Evolutionary conservation across 1,140 invertebrate genomes (phyloP).

Genomic region (Caenorhabditis elegans): DNA sequence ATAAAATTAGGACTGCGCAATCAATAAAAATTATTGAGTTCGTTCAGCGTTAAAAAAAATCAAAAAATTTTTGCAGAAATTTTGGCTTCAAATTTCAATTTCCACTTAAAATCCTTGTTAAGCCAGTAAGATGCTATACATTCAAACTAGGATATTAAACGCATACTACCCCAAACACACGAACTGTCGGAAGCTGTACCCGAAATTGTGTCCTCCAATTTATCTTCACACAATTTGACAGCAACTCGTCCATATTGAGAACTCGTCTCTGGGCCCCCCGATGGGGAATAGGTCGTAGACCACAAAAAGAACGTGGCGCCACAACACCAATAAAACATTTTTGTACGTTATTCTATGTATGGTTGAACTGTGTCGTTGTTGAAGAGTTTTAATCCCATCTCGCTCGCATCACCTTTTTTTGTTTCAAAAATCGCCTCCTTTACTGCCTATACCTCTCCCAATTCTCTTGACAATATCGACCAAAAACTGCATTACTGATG

Average conservation of each 20-base stretch:
- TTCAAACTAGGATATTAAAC: no score
- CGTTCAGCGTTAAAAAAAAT: no score
- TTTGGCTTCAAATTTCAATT: no score
- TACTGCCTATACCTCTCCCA: background rate
- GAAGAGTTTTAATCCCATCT: background rate
- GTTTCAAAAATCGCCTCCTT: background rate
- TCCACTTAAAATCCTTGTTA: no score
- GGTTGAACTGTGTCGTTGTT: background rate
- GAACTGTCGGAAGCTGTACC: background rate
- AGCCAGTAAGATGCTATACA: no score
- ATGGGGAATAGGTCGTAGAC: background rate
- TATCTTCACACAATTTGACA: slow-evolving; percentile 18
- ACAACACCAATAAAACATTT: slow-evolving; percentile 15
- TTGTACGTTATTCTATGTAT: background rate
- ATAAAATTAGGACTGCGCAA: no score
- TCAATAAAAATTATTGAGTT: no score
- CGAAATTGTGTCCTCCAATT: background rate
- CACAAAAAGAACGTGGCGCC: background rate
- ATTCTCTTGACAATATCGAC: background rate
- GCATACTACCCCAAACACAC: no score
- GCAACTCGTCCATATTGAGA: background rate
- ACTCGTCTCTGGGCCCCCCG: no score
- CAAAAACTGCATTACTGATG: background rate
- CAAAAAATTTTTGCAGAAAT: no score
- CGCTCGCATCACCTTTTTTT: background rate